phyloP scores from a whole-genome alignment of 2,113 vertebrate species.

The Sturnira hondurensis region DNA sequence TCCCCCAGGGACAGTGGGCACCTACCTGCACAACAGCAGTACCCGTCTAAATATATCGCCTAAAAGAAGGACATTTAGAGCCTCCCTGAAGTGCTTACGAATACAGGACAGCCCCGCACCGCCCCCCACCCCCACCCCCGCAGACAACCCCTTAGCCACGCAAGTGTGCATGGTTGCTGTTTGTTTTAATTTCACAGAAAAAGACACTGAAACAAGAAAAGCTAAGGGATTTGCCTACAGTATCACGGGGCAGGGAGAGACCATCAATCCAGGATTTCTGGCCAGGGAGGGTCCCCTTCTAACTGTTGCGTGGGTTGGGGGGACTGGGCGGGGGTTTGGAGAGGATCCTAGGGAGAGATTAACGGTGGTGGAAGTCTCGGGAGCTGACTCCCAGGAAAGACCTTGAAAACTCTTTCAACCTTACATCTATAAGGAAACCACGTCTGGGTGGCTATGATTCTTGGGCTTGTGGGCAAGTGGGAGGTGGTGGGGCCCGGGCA shows the following conservation, averaged over 20 bases:
- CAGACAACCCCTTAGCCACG: background rate
- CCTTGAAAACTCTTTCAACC: background rate
- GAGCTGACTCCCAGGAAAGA: background rate
- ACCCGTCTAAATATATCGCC: accelerated
- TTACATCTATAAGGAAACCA: background rate
- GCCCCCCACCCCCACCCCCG: too few species aligned
- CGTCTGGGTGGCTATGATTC: background rate
- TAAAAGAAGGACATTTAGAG: accelerated
- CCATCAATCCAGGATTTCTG: background rate
- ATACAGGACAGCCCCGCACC: background rate
- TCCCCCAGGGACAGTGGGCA: accelerated
- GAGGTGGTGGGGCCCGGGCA: accelerated
- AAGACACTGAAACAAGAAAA: background rate
- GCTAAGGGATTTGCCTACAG: background rate
- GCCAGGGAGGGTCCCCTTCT: background rate
- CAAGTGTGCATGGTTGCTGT: background rate
- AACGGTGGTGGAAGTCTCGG: accelerated
- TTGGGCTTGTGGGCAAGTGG: too few species aligned
- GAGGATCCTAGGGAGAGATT: accelerated
- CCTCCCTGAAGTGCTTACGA: background rate
- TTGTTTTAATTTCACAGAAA: accelerated
- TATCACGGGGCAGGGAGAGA: background rate
- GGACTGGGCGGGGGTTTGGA: accelerated
- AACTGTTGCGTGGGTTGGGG: too few species aligned
- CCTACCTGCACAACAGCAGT: accelerated